Evolutionary conservation across 2,888 invertebrate genomes (phyloP).

Genomic region (Napeogenes inachia): DNA sequence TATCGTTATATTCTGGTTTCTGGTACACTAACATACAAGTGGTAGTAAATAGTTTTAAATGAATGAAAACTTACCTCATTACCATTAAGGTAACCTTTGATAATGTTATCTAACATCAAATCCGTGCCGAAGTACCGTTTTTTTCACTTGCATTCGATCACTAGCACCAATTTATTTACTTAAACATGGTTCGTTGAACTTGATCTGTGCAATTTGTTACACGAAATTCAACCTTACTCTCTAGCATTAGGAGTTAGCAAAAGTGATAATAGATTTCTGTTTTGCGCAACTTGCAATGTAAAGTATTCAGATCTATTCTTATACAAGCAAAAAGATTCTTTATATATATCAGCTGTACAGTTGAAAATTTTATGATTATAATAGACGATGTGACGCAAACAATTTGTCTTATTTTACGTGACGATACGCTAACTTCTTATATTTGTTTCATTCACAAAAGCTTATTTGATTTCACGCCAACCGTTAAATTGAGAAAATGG

Average conservation of each 20-base stretch:
- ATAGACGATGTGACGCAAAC: conserved; percentile 12
- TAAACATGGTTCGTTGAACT: conserved; percentile 63
- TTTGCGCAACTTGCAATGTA: conserved; percentile 19
- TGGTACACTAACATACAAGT: neutral
- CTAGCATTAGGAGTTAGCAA: conserved; percentile 17
- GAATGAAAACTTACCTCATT: conserved; percentile 8
- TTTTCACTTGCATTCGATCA: conserved; percentile 50
- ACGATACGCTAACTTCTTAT: conserved; percentile 41
- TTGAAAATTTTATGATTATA: neutral
- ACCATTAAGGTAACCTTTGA: conserved; percentile 30
- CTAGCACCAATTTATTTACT: conserved; percentile 63
- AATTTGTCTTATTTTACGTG: conserved; percentile 49
- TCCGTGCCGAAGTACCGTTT: conserved; percentile 38
- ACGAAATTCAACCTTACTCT: conserved; percentile 25
- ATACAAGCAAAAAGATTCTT: conserved; percentile 11
- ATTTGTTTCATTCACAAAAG: conserved; percentile 47
- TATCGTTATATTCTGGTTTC: neutral
- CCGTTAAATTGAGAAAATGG: conserved; percentile 34
- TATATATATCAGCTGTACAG: conserved; percentile 10
- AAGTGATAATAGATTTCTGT: conserved; percentile 18
- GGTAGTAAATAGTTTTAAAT: neutral
- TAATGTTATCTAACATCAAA: conserved; percentile 44
- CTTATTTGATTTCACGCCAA: conserved; percentile 45
- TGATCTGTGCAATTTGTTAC: conserved; percentile 22
- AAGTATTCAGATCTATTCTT: conserved; percentile 18